Evolutionary conservation across 1,140 invertebrate genomes (phyloP), one percentile per base, ranked within the genome.

Genomic region (Eurosta solidaginis): DNA sequence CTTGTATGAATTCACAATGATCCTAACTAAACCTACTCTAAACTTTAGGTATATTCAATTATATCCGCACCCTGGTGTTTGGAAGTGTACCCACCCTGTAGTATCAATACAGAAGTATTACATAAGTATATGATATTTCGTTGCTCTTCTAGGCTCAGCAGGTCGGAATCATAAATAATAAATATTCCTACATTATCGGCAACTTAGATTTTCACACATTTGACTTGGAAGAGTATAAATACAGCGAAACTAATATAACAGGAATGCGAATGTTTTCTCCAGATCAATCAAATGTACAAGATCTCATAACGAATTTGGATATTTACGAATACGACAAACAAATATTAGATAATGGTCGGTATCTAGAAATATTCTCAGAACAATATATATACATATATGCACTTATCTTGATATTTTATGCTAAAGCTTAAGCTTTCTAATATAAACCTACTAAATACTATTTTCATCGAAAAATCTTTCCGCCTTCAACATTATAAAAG

Each of bases 231-330:
- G 92, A 94, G 36, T 97, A 92, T 86, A 93, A 94, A 86, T 94
- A 95, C 85, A 93, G 92, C 2, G 95, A 94, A 3, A 92, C 93
- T 0, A 97, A 96, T 85, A 95, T 97, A 40, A 96, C 95, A 22
- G 94, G 89, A 14, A 89, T 96, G 52, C 89, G 93, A 50, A 88
- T 96, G 77, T 91, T 96, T 17, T 91, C 94, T 80, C 90, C 92
- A 0, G 89, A 81, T 76, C 82, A 83, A 49, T 81, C 75, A 44
- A 81, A 84, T 40, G 84, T 87, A 6, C 80, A 81, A 6, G 78
- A 85, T 42, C 76, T 87, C 3, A 81, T 40, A 68, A 20, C 59
- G 3, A 14, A 68, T 20, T 40, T 68, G n/a, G 59, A 20, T 20
- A 20, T 40, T 14, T 40, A 40, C 5, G 54, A 17, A 36, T 17